These are phyloP conservation scores for Pterostichus madidus DNA, from an alignment of 2,888 invertebrate genomes.

Conservation along the genomic window DNA sequence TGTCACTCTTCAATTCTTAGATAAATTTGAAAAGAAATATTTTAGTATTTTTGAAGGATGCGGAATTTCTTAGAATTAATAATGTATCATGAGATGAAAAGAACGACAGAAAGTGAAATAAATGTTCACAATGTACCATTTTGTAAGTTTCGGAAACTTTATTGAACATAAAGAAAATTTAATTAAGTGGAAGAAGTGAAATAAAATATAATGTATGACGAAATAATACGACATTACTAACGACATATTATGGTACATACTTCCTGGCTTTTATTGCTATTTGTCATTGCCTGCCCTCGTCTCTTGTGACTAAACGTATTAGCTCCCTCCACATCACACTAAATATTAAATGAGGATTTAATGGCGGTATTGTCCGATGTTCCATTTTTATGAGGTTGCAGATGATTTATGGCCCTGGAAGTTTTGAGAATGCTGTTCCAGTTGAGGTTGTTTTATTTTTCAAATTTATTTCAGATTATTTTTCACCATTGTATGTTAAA, in stretches of 20 bases:
- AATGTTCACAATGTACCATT: conserved; percentile 21
- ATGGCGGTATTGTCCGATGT: conserved; percentile 44
- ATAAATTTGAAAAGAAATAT: neutral
- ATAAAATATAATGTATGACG: conserved; percentile 15
- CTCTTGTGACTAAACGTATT: conserved; percentile 31
- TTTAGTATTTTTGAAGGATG: neutral
- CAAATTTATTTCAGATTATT: conserved; percentile 10
- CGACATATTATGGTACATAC: conserved; percentile 37
- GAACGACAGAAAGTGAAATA: neutral
- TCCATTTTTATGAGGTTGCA: conserved; percentile 43
- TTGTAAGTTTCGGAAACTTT: conserved; percentile 20
- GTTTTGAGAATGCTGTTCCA: conserved; percentile 16
- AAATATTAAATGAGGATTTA: conserved; percentile 49
- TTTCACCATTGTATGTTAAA: too few relatives aligned
- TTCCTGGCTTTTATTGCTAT: conserved; percentile 48
- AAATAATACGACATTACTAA: conserved; percentile 45
- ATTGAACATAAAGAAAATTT: conserved; percentile 33
- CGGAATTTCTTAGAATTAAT: too few relatives aligned
- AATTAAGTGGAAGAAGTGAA: conserved; percentile 38
- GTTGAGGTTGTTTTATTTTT: neutral
- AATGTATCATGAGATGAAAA: neutral
- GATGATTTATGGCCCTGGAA: conserved; percentile 16
- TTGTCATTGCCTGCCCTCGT: conserved; percentile 36
- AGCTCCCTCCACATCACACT: conserved; percentile 38
- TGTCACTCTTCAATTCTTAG: too few relatives aligned